phyloP scores from a whole-genome alignment of 2,888 invertebrate genomes.

The Xiphydria camelus region DNA sequence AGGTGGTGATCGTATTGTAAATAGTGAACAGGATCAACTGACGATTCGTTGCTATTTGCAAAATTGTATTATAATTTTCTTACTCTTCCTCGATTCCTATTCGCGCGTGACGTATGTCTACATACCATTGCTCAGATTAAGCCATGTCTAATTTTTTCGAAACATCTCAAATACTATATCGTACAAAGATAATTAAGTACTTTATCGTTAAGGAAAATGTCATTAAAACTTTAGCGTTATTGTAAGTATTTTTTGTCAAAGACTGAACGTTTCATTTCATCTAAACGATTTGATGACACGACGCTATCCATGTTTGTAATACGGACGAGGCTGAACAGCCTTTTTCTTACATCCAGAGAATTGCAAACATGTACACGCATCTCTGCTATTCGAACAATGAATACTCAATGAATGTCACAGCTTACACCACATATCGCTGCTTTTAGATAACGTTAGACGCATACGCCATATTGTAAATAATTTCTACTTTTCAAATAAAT shows the following conservation, averaged over 20 bases:
- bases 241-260: too few species aligned
- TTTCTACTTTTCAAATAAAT: conserved; percentile 19
- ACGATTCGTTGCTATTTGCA: neutral
- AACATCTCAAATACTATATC: too few species aligned
- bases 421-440: conserved; percentile 12
- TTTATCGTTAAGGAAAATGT: too few species aligned
- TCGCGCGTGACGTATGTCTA: neutral
- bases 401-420: conserved; percentile 12
- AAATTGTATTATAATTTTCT: neutral
- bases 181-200: too few species aligned
- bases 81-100: neutral
- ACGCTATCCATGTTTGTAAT: too few species aligned
- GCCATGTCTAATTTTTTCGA: too few species aligned
- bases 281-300: too few species aligned
- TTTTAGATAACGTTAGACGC: conserved; percentile 9
- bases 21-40: neutral
- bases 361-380: conserved; percentile 4
- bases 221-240: too few species aligned
- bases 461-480: conserved; percentile 13
- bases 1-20: neutral
- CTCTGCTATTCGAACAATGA: conserved; percentile 3
- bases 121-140: too few species aligned
- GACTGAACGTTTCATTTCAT: too few species aligned
- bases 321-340: too few species aligned
- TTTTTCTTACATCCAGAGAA: too few species aligned